A percentile compares a stretch with the other conserved stretches of the same genome.
Evolutionary conservation across 1,140 invertebrate species (phyloP).

Genomic region (Trissolcus basalis): DNA sequence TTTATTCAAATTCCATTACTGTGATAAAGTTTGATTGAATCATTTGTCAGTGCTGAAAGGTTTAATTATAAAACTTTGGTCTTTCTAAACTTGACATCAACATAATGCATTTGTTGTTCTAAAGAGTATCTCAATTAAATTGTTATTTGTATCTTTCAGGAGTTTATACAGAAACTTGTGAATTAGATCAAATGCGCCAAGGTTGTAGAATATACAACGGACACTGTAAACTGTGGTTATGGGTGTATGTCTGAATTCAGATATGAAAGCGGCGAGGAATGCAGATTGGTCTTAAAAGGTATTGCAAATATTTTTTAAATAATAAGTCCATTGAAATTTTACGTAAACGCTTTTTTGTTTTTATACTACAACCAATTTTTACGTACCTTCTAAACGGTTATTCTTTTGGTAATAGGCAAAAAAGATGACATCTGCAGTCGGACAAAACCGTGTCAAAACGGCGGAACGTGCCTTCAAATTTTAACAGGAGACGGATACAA

Average conservation of each 20-base stretch:
- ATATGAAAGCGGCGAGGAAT: slow-evolving; percentile 73
- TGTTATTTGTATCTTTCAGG: too few relatives aligned
- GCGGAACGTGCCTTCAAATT: slow-evolving; percentile 83
- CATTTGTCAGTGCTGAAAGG: too few relatives aligned
- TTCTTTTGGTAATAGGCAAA: slow-evolving; percentile 76
- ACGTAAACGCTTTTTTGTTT: background rate
- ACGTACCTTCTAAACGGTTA: too few relatives aligned
- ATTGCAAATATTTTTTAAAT: slow-evolving; percentile 20
- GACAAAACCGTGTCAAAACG: slow-evolving; percentile 79
- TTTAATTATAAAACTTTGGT: too few relatives aligned
- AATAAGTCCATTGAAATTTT: slow-evolving; percentile 1
- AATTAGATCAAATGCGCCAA: slow-evolving; percentile 34
- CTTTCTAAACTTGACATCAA: too few relatives aligned
- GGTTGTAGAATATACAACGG: slow-evolving; percentile 60
- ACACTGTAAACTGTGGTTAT: slow-evolving; percentile 72
- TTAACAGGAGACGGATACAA: slow-evolving; percentile 80
- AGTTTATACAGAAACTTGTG: slow-evolving; percentile 18
- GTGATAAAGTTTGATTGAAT: background rate
- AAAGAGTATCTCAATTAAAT: too few relatives aligned
- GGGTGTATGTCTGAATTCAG: slow-evolving; percentile 75
- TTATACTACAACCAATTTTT: too few relatives aligned
- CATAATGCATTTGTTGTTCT: too few relatives aligned
- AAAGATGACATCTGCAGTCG: slow-evolving; percentile 79
- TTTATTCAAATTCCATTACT: background rate
- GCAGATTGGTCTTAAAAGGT: slow-evolving; percentile 75